Evolutionary conservation across 2,797 vertebrate species (phyloP), one percentile per base, ranked within the genome.

Genomic region (Sandelia bainsii): DNA sequence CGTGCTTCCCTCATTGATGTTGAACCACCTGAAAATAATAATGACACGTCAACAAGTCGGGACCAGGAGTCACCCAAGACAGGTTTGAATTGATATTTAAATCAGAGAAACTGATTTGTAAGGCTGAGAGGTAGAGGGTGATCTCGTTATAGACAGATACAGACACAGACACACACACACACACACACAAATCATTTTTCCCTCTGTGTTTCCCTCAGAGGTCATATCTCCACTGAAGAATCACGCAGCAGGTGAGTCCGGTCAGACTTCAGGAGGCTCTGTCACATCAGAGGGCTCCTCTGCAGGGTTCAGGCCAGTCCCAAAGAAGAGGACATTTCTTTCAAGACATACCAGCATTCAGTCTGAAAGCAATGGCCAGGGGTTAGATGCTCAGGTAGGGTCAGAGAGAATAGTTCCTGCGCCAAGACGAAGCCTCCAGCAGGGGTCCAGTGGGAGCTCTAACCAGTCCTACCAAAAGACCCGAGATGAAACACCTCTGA

Each of bases 261-360:
- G 83, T 79, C 78, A 86, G 81, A 93, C 83, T 12, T 74, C 88
- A 63, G 86, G 70, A 19, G 78, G 77, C 34, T 70, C 75, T 29
- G 29, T 87, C 73, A 88, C 75, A 3, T 90, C 92, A 19, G 91
- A 90, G 14, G 81, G 89, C 22, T 90, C 81, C 51, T 84, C 72
- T 40, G 19, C 53, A 3, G 70, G 80, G 37, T 94, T 94, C 62
- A 92, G 79, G 67, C 97, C 97, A 1, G 85, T 98, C 57, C 97
- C 98, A 17, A 98, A 95, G 93, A 95, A 95, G 72, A 96, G 97
- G 87, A 98, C 94, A 12, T 90, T 96, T 64, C 57, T 95, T 63
- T 91, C 88, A 13, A 95, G 90, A 87, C 85, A 73, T 5, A 63
- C 75, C 49, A 85, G 85, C 73, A 72, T 76, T 69, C 86, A 91